Percentiles rank a stretch among this genome's conserved stretches.
Evolutionary conservation across 2,888 invertebrate species (phyloP).

Genomic region (Gonocerus acuteangulatus): DNA sequence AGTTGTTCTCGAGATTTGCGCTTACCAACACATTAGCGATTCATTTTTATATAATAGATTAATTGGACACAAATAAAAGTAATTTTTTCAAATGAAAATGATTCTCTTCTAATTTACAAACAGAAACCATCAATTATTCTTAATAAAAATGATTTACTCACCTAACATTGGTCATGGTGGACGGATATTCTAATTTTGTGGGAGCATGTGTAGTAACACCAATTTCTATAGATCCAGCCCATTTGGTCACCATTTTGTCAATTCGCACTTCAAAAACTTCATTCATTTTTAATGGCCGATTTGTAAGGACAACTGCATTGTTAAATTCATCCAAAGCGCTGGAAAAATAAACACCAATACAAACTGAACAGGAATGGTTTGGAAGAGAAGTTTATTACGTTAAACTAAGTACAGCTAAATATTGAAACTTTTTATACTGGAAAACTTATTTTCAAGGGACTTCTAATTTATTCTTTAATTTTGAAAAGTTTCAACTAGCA

Average conservation of each 20-base stretch:
- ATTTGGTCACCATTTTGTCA: slow-evolving; percentile 84
- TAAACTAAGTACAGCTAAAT: too few relatives aligned
- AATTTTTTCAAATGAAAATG: not conserved
- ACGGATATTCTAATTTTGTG: slow-evolving; percentile 78
- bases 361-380: too few relatives aligned
- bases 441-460: too few relatives aligned
- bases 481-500: too few relatives aligned
- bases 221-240: slow-evolving; percentile 85
- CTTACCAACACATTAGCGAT: too few relatives aligned
- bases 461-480: too few relatives aligned
- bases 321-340: slow-evolving; percentile 88
- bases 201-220: slow-evolving; percentile 88
- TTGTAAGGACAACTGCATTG: slow-evolving; percentile 86
- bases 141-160: slow-evolving; percentile 46
- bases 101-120: not conserved
- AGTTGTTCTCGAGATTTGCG: too few relatives aligned
- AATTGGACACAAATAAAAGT: too few relatives aligned
- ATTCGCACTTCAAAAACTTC: slow-evolving; percentile 88
- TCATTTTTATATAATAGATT: too few relatives aligned
- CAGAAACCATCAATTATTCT: not conserved
- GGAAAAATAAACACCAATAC: slow-evolving; percentile 39
- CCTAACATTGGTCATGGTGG: slow-evolving; percentile 89
- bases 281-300: slow-evolving; percentile 72
- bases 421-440: too few relatives aligned
- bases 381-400: too few relatives aligned